Percentiles rank a stretch among this genome's conserved stretches.
Evolutionary conservation across 2,888 invertebrate species (phyloP).

Genomic region (Polydrusus pterygomalis): DNA sequence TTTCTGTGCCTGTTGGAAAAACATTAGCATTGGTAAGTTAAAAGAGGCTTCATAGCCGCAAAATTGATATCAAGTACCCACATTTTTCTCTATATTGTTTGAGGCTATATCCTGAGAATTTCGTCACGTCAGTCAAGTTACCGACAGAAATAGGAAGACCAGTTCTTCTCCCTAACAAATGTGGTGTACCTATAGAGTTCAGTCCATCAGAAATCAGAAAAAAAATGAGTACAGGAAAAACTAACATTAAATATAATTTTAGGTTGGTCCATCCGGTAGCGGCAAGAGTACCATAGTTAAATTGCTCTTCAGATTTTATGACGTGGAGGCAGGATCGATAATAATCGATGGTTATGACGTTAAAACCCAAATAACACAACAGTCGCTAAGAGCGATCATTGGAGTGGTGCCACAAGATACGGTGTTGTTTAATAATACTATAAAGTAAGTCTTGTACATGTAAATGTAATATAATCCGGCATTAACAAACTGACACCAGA

Average conservation of each 20-base stretch:
- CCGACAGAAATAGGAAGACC: too few relatives aligned
- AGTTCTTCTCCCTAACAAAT: too few relatives aligned
- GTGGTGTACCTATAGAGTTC: too few relatives aligned
- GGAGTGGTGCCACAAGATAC: constrained; percentile 98
- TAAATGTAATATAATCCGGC: too few relatives aligned
- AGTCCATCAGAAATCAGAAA: too few relatives aligned
- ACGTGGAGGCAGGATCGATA: constrained; percentile 91
- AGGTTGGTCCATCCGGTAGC: constrained; percentile 92
- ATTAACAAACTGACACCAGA: too few relatives aligned
- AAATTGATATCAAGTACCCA: too few relatives aligned
- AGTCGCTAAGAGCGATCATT: constrained; percentile 88
- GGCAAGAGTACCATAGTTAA: constrained; percentile 98
- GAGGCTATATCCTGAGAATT: too few relatives aligned
- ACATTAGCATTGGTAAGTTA: constrained; percentile 84
- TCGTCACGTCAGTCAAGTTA: too few relatives aligned
- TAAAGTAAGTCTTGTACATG: constrained; percentile 77
- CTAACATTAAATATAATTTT: constrained; percentile 14
- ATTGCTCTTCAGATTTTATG: constrained; percentile 96
- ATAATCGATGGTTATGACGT: constrained; percentile 93
- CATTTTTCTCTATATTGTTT: too few relatives aligned
- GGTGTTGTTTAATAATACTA: constrained; percentile 94
- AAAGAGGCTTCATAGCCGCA: too few relatives aligned
- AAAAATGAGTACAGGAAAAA: too few relatives aligned
- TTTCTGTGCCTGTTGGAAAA: constrained; percentile 87
- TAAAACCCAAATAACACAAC: constrained; percentile 84